Conservation (phyloP, 2,797 vertebrate species). For the Acanthornis magna region DNA sequence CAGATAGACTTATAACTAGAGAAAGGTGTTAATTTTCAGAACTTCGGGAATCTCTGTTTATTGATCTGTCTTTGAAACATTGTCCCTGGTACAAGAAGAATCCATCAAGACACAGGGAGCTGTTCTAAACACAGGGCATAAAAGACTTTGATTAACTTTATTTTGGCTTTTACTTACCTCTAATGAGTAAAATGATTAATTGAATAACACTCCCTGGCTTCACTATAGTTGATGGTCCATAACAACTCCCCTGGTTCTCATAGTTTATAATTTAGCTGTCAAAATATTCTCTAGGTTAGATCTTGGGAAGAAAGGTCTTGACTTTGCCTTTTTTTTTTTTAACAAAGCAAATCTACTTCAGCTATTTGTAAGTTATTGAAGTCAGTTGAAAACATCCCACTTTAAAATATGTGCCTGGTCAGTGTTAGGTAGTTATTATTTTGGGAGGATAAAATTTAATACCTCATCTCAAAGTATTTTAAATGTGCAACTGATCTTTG, state of each 20-base stretch:
- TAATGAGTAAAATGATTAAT: conserved; percentile 66
- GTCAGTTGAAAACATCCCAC: background rate
- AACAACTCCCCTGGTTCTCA: conserved; percentile 55
- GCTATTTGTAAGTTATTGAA: conserved; percentile 21
- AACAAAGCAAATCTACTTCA: background rate
- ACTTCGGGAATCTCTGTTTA: conserved; percentile 53
- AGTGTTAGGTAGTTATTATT: background rate
- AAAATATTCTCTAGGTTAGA: conserved; percentile 64
- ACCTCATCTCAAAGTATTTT: background rate
- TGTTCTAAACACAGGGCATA: conserved; percentile 14
- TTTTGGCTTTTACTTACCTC: conserved; percentile 65
- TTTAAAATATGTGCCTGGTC: background rate
- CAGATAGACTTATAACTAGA: conserved; percentile 36
- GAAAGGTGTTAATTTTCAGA: conserved; percentile 66
- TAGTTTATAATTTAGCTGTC: conserved; percentile 65
- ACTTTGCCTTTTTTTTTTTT: background rate
- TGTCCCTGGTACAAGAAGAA: conserved; percentile 35
- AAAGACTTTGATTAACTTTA: conserved; percentile 70
- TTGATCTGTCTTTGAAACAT: conserved; percentile 55
- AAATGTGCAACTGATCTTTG: background rate
- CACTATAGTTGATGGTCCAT: conserved; percentile 54
- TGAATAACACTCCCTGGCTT: conserved; percentile 43
- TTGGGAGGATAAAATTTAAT: background rate
- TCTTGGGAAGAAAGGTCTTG: conserved; percentile 53
- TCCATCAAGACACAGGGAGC: conserved; percentile 36